Evolutionary conservation across 2,113 vertebrate genomes (phyloP).

Genomic region (Microcebus ravelobensis): DNA sequence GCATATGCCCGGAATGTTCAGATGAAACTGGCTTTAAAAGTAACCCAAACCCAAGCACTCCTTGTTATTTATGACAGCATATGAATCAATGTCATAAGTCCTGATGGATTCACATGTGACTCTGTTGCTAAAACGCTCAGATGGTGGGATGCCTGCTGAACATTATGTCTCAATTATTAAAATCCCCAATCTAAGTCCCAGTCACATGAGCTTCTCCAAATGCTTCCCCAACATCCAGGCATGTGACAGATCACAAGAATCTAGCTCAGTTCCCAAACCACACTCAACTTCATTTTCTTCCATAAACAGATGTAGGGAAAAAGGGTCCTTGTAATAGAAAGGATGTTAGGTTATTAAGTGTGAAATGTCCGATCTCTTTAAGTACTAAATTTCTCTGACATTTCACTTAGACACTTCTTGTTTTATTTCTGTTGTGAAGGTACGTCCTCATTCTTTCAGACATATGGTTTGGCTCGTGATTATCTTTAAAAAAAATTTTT

Average conservation of each 20-base stretch:
- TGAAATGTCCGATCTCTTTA: too few species aligned
- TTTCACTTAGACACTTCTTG: too few species aligned
- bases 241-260: conserved; percentile 76
- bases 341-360: too few species aligned
- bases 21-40: not conserved
- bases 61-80: not conserved
- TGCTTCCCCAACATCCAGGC: conserved; percentile 50
- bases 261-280: conserved; percentile 48
- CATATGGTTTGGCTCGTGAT: too few species aligned
- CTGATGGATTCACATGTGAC: conserved; percentile 26
- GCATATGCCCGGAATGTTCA: not conserved
- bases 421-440: too few species aligned
- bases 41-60: not conserved
- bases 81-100: not conserved
- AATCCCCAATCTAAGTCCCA: not conserved
- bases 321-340: not conserved
- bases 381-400: too few species aligned
- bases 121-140: not conserved
- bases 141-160: conserved; percentile 31
- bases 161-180: conserved; percentile 36
- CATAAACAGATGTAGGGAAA: conserved; percentile 29
- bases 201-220: conserved; percentile 69
- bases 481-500: too few species aligned
- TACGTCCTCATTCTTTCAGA: too few species aligned
- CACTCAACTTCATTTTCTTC: conserved; percentile 55